Evolutionary conservation across 2,113 vertebrate species (phyloP), one percentile per base, ranked within the genome.

Genomic region (Columba janthina): DNA sequence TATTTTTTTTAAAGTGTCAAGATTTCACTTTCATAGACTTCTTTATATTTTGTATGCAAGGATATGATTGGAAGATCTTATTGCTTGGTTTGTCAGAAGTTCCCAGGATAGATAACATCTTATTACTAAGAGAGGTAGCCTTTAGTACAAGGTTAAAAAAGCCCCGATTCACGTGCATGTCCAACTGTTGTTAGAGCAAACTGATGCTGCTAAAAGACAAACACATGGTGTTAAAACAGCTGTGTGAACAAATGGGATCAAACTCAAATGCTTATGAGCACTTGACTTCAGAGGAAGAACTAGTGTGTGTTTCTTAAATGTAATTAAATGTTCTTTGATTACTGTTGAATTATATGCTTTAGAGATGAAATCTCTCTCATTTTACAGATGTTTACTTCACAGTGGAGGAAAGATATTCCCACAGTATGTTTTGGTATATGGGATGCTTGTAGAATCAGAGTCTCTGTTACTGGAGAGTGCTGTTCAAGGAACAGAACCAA

Each of bases 371-470:
- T 53, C 70, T 90, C 24, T 94, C 20, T 92, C 20, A 16, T 64
- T 94, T 61, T 64, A 31, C 56, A 99, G 99, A 82, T 99, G 99
- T 97, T 97, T 99, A 74, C 97, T 99, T 85, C 99, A 99, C 57
- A 98, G 98, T 10, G 99, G 99, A 90, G 99, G 99, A 21, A 98
- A 98, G 66, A 98, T 99, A 89, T 99, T 99, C 94, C 99, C 99
- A 14, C 98, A 99, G 83, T 98, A 98, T 25, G 98, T 99, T 21
- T 96, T 99, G 86, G 98, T 99, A 28, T 97, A 98, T 13, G 99
- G 99, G 24, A 96, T 99, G 98, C 97, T 99, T 40, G 98, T 99
- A 87, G 99, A 99, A 88, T 99, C 99, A 0, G 98, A 99, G 82
- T 98, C 97, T 5, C 94, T 99, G 94, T 91, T 99, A 67, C 98